Base-by-base conservation (phyloP, 2,888 invertebrate genomes). In the Sinentomon sp. region DNA sequence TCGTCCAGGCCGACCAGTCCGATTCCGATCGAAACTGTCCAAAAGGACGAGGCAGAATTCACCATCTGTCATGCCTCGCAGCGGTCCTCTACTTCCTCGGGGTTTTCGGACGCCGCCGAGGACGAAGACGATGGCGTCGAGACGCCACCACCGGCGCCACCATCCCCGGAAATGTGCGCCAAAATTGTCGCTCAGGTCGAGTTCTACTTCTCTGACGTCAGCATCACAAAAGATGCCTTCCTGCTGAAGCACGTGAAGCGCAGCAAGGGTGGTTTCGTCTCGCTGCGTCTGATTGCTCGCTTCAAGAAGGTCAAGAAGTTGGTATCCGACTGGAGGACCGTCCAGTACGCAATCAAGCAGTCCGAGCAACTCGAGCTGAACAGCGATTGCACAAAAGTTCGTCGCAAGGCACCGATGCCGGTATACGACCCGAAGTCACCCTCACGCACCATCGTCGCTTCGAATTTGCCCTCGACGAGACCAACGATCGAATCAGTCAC, bases 261-360 rank as follows among this genome's bases (percentile, higher is more conserved):
- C 33, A 87, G 89, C 54, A 87, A 85, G 54, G 85, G 85, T 54
- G 89, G 89, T 14, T 89, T 74, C 55, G 87, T 92, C 12, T 85
- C 82, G 33, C 59, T 92, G 32, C 92, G 89, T 53, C 60, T 92
- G 35, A 80, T 92, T 42, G 82, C 87, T 10, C 85, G 85, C 48
- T 87, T 92, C 53, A 83, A 87, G 50, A 67, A 83, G 39, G 83
- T 92, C 26, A 87, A 89, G 47, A 80, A 83, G 48, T 57, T 89
- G 36, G 82, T 85, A 10, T 77, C 82, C 50, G 87, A 89, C 51
- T 89, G 85, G 77, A 64, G 82, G 40, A 75, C 77, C 16, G 85
- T 89, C 7, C 83, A 85, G 2, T 69, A 73, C 47, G 77, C 85
- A 20, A 58, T 89, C 40, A 63, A 67, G 43, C 61, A 67, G 23